A percentile compares a stretch with the other conserved stretches of the same genome.
Evolutionary conservation across 2,888 invertebrate species (phyloP).

Genomic region (Tuberolachnus salignus): DNA sequence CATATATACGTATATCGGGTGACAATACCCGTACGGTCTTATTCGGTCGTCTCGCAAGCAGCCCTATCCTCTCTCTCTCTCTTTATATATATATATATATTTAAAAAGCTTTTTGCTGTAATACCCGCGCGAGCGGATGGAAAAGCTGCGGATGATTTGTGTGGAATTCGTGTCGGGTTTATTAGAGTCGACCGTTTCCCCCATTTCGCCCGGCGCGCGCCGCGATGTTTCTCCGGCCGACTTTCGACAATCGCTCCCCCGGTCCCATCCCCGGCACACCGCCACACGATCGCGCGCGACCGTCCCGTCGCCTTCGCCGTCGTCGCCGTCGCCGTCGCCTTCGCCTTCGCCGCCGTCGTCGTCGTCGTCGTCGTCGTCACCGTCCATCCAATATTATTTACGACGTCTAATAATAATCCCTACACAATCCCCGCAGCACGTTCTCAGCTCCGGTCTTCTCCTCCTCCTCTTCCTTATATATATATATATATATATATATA

Average conservation of each 20-base stretch:
- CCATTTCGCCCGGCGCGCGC: conserved; percentile 19
- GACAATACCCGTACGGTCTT: conserved; percentile 27
- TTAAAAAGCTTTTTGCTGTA: conserved; percentile 56
- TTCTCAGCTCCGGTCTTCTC: conserved; percentile 2
- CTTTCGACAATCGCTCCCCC: conserved; percentile 48
- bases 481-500: no score
- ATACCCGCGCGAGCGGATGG: conserved; percentile 32
- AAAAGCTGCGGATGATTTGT: conserved; percentile 58
- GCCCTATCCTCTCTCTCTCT: neutral
- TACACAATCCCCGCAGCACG: conserved; percentile 4
- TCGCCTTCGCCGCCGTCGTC: neutral
- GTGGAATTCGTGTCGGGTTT: conserved; percentile 58
- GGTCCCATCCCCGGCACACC: neutral
- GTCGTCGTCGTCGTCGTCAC: conserved; percentile 8
- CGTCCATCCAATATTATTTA: conserved; percentile 47
- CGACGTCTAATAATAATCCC: conserved; percentile 56
- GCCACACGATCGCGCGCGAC: neutral
- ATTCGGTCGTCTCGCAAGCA: conserved; percentile 23
- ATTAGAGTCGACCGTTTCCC: conserved; percentile 56
- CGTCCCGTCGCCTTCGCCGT: neutral
- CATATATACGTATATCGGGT: conserved; percentile 29
- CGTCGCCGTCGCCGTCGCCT: neutral
- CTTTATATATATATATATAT: conserved; percentile 54
- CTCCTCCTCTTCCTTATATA: no score
- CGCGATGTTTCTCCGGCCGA: conserved; percentile 42